Conservation (phyloP, 2,113 vertebrate genomes). For the Microtus montanus region DNA sequence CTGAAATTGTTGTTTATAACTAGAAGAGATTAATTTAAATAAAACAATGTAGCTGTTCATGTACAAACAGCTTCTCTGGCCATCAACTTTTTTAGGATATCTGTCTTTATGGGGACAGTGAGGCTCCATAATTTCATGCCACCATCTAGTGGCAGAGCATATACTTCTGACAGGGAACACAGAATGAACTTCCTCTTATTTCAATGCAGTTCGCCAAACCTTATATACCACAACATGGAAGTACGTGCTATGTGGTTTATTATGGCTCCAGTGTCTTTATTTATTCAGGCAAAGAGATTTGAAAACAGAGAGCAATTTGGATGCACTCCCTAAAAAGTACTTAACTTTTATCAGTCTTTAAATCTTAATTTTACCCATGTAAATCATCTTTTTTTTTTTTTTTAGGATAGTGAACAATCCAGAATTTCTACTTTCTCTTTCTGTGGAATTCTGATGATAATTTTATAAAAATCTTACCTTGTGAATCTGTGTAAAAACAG, state of each 20-base stretch:
- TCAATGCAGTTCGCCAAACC: not conserved
- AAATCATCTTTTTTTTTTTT: not conserved
- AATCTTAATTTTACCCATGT: not conserved
- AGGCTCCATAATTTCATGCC: slow-evolving; percentile 44
- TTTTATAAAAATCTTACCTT: not conserved
- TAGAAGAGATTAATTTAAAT: not conserved
- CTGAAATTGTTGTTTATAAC: not conserved
- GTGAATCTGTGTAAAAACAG: not conserved
- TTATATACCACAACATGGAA: not conserved
- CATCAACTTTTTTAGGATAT: not conserved
- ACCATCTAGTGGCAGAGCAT: slow-evolving; percentile 70
- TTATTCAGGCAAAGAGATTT: not conserved
- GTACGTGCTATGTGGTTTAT: not conserved
- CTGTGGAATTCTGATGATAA: not conserved
- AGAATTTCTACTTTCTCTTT: not conserved
- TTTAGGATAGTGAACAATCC: not conserved
- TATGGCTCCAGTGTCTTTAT: not conserved
- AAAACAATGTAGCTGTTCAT: not conserved
- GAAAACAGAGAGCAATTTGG: not conserved
- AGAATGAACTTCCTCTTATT: not conserved
- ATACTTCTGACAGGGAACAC: not conserved
- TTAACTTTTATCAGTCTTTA: not conserved
- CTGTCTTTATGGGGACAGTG: not conserved
- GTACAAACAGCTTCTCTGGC: not conserved
- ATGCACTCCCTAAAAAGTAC: not conserved